These are phyloP conservation scores for Panzeria rudis DNA, from an alignment of 2,888 invertebrate genomes.

Conservation along the genomic window DNA sequence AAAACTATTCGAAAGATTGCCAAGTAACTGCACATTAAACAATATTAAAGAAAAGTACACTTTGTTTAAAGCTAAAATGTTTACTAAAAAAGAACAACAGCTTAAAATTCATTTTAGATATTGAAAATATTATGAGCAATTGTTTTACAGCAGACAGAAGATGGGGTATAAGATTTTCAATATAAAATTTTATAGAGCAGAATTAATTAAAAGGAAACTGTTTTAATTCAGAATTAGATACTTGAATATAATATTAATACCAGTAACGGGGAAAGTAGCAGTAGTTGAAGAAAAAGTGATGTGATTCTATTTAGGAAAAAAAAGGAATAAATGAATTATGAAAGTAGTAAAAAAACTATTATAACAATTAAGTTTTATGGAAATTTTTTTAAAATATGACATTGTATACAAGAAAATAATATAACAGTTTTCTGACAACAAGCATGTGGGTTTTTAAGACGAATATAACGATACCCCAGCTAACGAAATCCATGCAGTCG, in stretches of 20 bases:
- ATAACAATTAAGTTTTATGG: too few species aligned
- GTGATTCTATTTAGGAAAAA: too few species aligned
- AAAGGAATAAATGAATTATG: too few species aligned
- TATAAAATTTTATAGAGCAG: conserved; percentile 64
- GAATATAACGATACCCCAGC: too few species aligned
- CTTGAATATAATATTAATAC: neutral
- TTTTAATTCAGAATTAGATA: conserved; percentile 20
- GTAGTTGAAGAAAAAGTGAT: neutral
- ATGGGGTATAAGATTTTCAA: conserved; percentile 11
- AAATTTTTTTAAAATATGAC: too few species aligned
- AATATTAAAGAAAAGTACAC: conserved; percentile 58
- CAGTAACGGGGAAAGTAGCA: neutral
- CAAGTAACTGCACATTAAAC: conserved; percentile 56
- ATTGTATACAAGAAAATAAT: too few species aligned
- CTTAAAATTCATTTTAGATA: conserved; percentile 63
- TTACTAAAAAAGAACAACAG: conserved; percentile 33
- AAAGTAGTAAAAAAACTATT: too few species aligned
- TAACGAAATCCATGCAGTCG: too few species aligned
- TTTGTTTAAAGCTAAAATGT: conserved; percentile 30
- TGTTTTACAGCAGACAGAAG: conserved; percentile 20
- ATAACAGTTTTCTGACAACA: too few species aligned
- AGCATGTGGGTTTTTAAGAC: too few species aligned
- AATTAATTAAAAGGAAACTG: conserved; percentile 63
- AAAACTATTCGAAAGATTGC: conserved; percentile 44
- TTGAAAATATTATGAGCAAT: conserved; percentile 58